These are phyloP conservation scores for Mareca penelope DNA, from an alignment of 2,797 vertebrate genomes.

Conservation along the genomic window DNA sequence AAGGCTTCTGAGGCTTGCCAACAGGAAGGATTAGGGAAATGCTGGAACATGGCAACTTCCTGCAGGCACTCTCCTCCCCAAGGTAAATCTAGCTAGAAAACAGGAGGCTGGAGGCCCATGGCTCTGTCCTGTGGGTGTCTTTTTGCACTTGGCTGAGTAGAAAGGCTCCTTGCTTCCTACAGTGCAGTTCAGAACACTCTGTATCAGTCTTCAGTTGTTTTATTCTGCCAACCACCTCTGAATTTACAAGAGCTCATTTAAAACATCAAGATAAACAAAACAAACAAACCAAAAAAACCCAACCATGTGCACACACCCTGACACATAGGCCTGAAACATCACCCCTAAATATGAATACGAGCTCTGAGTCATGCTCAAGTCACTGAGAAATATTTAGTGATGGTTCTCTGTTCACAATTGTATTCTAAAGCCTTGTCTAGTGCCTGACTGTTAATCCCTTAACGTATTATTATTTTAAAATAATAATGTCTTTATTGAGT, in stretches of 20 bases:
- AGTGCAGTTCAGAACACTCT: neutral
- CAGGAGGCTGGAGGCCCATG: neutral
- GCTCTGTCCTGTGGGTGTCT: neutral
- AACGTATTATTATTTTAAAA: neutral
- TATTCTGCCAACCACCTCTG: neutral
- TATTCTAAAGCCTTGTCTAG: neutral
- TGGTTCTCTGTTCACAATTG: neutral
- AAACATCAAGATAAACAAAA: neutral
- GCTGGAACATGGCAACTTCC: neutral
- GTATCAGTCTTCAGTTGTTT: neutral
- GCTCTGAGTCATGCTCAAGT: neutral
- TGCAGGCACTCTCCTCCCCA: neutral
- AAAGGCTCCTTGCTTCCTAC: neutral
- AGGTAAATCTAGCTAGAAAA: neutral
- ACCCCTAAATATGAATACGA: neutral
- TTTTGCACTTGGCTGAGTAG: neutral
- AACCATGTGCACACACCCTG: too few relatives aligned
- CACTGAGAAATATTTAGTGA: neutral
- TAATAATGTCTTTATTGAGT: neutral
- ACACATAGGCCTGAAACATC: too few relatives aligned
- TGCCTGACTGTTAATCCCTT: neutral
- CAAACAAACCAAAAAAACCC: too few relatives aligned
- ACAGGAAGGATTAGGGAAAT: neutral
- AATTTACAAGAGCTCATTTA: neutral
- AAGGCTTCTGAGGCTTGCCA: neutral